phyloP scores from a whole-genome alignment of 2,888 invertebrate genomes.

The Acanthacorydalis orientalis region DNA sequence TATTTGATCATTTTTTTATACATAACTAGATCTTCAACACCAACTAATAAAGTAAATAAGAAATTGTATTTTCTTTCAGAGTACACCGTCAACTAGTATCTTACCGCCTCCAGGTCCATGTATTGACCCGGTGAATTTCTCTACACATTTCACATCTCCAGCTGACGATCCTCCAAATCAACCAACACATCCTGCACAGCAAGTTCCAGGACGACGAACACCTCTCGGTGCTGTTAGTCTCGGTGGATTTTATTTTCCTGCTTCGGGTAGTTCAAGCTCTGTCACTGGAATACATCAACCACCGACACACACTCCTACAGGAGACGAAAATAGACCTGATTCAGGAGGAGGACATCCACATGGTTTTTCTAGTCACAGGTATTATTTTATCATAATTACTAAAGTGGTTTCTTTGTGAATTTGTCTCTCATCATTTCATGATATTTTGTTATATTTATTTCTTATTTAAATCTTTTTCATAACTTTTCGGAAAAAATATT shows the following conservation, averaged over 20 bases:
- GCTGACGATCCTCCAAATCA: conserved; percentile 20
- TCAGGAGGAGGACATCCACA: conserved; percentile 27
- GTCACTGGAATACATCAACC: conserved; percentile 14
- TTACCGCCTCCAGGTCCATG: background rate
- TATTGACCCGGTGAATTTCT: conserved; percentile 1
- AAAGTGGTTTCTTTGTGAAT: no score
- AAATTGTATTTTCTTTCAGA: background rate
- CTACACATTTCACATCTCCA: conserved; percentile 13
- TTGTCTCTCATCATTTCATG: no score
- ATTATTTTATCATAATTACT: no score
- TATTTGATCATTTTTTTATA: no score
- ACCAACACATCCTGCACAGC: conserved; percentile 27
- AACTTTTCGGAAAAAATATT: no score
- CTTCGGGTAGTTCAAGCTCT: conserved; percentile 31
- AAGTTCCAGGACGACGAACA: conserved; percentile 47
- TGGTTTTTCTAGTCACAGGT: conserved; percentile 12
- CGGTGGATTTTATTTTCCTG: conserved; percentile 74
- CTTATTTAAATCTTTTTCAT: no score
- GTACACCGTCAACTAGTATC: conserved; percentile 4
- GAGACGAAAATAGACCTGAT: conserved; percentile 69
- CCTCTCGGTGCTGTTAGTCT: conserved; percentile 71
- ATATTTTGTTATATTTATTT: no score
- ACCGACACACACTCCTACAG: conserved; percentile 25
- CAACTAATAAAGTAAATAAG: background rate
- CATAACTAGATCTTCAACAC: no score